Conservation (phyloP, 2,888 invertebrate species). For the Hirudinaria manillensis region DNA sequence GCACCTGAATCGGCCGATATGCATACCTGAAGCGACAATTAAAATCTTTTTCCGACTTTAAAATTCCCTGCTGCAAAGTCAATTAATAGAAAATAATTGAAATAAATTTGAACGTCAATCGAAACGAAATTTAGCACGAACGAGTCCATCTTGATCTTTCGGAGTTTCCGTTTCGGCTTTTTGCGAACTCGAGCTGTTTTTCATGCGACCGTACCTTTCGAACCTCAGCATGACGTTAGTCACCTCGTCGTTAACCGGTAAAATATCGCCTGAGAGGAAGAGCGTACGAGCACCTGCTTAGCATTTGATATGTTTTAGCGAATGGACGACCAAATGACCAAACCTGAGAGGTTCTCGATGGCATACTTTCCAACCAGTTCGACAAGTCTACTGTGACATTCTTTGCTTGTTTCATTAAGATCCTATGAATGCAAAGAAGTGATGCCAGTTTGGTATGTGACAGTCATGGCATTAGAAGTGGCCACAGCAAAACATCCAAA, state of each 20-base stretch:
- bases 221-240: constrained; percentile 86
- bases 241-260: constrained; percentile 88
- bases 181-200: not conserved
- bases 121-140: not conserved
- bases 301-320: not conserved
- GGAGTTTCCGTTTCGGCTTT: not conserved
- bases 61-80: constrained; percentile 14
- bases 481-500: too few relatives aligned
- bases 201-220: constrained; percentile 53
- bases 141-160: not conserved
- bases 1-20: constrained; percentile 23
- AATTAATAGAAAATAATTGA: constrained; percentile 6
- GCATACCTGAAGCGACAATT: constrained; percentile 19
- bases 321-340: not conserved
- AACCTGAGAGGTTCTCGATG: constrained; percentile 23
- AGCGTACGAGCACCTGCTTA: not conserved
- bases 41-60: constrained; percentile 3
- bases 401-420: constrained; percentile 13
- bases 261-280: constrained; percentile 66
- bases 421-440: not conserved
- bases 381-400: constrained; percentile 27
- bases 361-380: constrained; percentile 23
- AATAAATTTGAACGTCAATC: not conserved
- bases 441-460: too few relatives aligned
- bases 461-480: too few relatives aligned